A percentile compares a stretch with the other conserved stretches of the same genome.
phyloP scores from a whole-genome alignment of 64 coral and sea anemone species.

The Exaiptasia diaphana region DNA sequence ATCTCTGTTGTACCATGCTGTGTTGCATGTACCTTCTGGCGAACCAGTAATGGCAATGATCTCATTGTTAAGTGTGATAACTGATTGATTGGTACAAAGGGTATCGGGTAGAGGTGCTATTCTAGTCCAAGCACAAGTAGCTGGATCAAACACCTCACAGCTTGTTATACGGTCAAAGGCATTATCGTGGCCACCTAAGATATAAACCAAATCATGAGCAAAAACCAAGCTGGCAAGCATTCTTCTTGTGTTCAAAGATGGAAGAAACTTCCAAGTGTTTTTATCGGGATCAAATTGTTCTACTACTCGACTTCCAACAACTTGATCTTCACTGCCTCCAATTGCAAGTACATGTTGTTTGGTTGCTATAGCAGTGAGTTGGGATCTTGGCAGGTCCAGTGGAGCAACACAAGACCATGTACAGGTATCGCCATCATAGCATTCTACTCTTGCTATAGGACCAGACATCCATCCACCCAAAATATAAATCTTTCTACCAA shows the following conservation, averaged over 20 bases:
- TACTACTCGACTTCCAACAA: constrained; percentile 15
- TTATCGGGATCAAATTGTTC: constrained; percentile 41
- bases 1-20: background rate
- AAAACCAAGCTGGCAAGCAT: background rate
- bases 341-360: constrained; percentile 16
- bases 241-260: constrained; percentile 35
- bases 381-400: constrained; percentile 3
- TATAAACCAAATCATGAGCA: constrained; percentile 48
- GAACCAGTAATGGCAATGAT: constrained; percentile 31
- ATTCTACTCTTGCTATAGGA: constrained; percentile 29
- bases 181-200: constrained; percentile 26
- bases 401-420: constrained; percentile 32
- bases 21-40: background rate
- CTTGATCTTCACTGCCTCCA: constrained; percentile 21
- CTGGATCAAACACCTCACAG: constrained; percentile 50
- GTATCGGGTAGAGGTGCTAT: constrained; percentile 48
- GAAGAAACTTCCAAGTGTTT: constrained; percentile 53
- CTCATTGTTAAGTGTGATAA: constrained; percentile 18
- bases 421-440: constrained; percentile 19
- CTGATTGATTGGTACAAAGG: background rate
- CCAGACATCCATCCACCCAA: constrained; percentile 42
- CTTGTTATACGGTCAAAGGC: background rate
- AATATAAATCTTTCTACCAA: constrained; percentile 44
- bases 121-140: constrained; percentile 30
- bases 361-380: constrained; percentile 1